Conservation (phyloP, 2,888 invertebrate species). For the Cremastobaeus sp. region DNA sequence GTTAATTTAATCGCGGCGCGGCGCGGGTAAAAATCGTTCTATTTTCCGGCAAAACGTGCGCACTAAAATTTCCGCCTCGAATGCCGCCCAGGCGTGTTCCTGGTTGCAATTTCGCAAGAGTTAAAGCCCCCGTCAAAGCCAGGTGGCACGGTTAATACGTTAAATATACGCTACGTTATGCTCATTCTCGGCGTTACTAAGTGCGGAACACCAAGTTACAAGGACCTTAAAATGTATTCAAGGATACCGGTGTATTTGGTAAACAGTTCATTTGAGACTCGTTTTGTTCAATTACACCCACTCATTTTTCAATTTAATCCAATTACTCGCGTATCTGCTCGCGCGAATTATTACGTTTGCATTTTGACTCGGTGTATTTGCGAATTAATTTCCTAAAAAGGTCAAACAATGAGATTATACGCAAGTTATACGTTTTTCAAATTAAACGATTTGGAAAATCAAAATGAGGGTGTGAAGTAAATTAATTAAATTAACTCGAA, state of each 20-base stretch:
- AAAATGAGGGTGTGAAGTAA: too few species aligned
- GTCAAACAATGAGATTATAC: too few species aligned
- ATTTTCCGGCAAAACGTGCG: slow-evolving; percentile 28
- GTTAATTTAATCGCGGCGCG: slow-evolving; percentile 26
- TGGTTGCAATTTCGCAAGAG: slow-evolving; percentile 25
- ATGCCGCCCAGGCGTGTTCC: slow-evolving; percentile 22
- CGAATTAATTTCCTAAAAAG: too few species aligned
- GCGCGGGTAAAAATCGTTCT: slow-evolving; percentile 22
- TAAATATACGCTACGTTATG: slow-evolving; percentile 16
- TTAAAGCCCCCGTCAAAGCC: slow-evolving; percentile 33
- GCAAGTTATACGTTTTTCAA: too few species aligned
- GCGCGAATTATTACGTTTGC: too few species aligned
- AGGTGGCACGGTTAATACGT: slow-evolving; percentile 36
- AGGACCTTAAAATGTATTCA: slow-evolving; percentile 15
- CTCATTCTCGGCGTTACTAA: slow-evolving; percentile 28
- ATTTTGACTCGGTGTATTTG: too few species aligned
- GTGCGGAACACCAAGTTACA: slow-evolving; percentile 6
- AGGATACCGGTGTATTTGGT: not conserved
- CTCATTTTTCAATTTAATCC: not conserved
- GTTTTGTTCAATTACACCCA: slow-evolving; percentile 3
- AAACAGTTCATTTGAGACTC: not conserved
- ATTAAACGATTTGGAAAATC: too few species aligned
- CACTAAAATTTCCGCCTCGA: slow-evolving; percentile 21
- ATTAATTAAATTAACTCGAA: too few species aligned
- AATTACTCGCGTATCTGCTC: not conserved